These are phyloP conservation scores for Encarsia formosa DNA, from an alignment of 2,888 invertebrate genomes.

Conservation along the genomic window DNA sequence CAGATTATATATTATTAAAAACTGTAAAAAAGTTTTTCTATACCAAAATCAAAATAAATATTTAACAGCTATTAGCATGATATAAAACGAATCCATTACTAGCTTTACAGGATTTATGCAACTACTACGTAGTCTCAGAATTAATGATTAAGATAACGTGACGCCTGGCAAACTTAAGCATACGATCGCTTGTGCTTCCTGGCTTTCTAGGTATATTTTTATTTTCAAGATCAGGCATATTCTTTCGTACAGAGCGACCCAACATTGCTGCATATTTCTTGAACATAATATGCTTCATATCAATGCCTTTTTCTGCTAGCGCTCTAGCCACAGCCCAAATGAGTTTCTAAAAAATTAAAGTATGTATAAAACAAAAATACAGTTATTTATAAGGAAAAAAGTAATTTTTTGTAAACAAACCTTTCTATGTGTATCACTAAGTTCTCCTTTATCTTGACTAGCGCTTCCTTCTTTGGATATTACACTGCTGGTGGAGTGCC, in stretches of 20 bases:
- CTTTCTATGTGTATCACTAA: conserved; percentile 64
- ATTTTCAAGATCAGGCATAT: conserved; percentile 57
- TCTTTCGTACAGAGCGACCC: conserved; percentile 64
- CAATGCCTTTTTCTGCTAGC: conserved; percentile 66
- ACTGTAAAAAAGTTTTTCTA: no score
- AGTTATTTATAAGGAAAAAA: conserved; percentile 1
- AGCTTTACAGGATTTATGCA: not conserved
- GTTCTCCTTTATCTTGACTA: no score
- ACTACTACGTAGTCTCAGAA: conserved; percentile 33
- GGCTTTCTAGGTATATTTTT: conserved; percentile 51
- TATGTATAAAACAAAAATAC: not conserved
- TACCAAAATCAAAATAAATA: no score
- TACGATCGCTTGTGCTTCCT: conserved; percentile 68
- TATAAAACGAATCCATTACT: not conserved
- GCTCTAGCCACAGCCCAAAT: conserved; percentile 79
- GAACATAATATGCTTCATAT: conserved; percentile 66
- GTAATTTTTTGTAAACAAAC: conserved; percentile 42
- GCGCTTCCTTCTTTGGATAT: conserved; percentile 37
- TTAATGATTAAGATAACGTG: conserved; percentile 44
- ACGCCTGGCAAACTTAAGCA: conserved; percentile 60
- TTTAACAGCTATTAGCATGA: no score
- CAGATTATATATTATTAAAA: no score
- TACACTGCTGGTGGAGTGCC: conserved; percentile 38
- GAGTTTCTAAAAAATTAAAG: conserved; percentile 66
- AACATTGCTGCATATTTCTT: conserved; percentile 66